Conservation (phyloP, 2,888 invertebrate genomes). For the Litoditis marina region DNA sequence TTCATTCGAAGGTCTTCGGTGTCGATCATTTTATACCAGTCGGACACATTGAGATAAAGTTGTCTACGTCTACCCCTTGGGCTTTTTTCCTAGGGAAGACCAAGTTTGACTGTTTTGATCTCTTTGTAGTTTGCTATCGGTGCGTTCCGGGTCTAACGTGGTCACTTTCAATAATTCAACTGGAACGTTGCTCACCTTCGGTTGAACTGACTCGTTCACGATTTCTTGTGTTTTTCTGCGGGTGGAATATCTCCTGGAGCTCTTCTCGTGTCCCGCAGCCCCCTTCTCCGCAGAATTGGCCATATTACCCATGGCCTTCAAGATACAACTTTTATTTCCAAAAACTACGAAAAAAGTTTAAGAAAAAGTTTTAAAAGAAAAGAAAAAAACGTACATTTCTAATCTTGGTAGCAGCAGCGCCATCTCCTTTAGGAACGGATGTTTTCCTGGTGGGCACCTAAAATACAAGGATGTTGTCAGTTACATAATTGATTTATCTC, state of each 20-base stretch:
- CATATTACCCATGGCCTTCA: slow-evolving; percentile 6
- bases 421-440: slow-evolving; percentile 36
- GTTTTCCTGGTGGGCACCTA: slow-evolving; percentile 3
- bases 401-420: slow-evolving; percentile 46
- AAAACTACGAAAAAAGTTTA: too few species aligned
- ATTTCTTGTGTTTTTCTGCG: slow-evolving; percentile 55
- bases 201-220: slow-evolving; percentile 41
- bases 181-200: slow-evolving; percentile 31
- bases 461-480: not conserved
- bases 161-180: too few species aligned
- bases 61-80: too few species aligned
- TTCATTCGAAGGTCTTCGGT: too few species aligned
- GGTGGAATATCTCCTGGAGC: slow-evolving; percentile 27
- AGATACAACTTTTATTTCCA: not conserved
- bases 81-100: too few species aligned
- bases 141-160: too few species aligned
- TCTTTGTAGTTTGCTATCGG: too few species aligned
- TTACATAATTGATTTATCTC: too few species aligned
- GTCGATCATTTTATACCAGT: too few species aligned
- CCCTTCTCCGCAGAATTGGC: slow-evolving; percentile 14
- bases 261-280: slow-evolving; percentile 12
- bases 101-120: too few species aligned
- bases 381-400: slow-evolving; percentile 28
- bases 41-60: too few species aligned
- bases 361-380: too few species aligned